Conservation (phyloP, 2,113 vertebrate genomes). For the Rhineura floridana region DNA sequence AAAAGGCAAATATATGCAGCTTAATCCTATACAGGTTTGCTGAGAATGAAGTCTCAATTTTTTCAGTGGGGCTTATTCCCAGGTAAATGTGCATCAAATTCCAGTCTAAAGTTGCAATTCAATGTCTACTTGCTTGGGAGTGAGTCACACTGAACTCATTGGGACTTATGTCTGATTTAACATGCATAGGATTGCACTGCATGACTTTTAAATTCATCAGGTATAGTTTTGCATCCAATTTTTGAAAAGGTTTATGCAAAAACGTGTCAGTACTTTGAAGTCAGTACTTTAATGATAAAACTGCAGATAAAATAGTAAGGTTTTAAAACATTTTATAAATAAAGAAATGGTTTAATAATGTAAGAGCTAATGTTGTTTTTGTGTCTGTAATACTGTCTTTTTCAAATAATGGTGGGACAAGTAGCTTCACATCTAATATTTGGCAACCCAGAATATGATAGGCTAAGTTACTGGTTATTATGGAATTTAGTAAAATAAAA, state of each 20-base stretch:
- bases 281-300: constrained; percentile 62
- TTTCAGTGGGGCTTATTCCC: background rate
- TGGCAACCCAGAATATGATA: constrained; percentile 27
- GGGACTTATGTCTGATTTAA: background rate
- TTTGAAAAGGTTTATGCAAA: background rate
- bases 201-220: background rate
- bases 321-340: constrained; percentile 25
- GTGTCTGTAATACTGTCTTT: constrained; percentile 26
- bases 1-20: background rate
- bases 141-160: background rate
- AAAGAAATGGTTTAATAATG: constrained; percentile 32
- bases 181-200: background rate
- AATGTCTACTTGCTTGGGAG: background rate
- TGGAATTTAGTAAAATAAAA: constrained; percentile 41
- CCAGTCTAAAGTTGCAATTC: background rate
- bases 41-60: background rate
- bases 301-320: constrained; percentile 41
- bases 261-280: constrained; percentile 56
- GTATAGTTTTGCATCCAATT: background rate
- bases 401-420: constrained; percentile 32
- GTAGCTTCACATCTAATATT: constrained; percentile 67
- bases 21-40: background rate
- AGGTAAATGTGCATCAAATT: background rate
- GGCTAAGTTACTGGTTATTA: constrained; percentile 23
- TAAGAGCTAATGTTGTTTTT: background rate